Evolutionary conservation across 2,113 vertebrate genomes (phyloP).

Genomic region (Anthoscopus minutus): DNA sequence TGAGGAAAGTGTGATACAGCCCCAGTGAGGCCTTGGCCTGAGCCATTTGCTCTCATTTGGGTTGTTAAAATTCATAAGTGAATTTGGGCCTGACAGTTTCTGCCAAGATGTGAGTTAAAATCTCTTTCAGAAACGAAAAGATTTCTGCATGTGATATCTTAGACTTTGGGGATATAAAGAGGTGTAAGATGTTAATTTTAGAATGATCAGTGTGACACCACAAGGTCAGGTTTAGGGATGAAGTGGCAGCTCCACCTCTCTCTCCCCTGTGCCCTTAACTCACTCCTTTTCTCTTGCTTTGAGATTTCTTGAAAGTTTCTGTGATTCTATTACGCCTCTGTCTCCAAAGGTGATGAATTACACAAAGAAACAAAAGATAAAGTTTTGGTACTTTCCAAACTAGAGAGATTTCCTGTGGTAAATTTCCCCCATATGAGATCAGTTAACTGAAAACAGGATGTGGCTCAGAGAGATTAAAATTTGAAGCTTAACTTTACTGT

Average conservation of each 20-base stretch:
- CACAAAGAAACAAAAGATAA: constrained; percentile 61
- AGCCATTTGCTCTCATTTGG: neutral
- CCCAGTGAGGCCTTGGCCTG: neutral
- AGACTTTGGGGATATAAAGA: neutral
- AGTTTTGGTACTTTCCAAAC: constrained; percentile 79
- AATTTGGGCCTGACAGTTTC: neutral
- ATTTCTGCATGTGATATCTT: neutral
- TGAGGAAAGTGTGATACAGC: neutral
- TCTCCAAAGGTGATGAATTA: constrained; percentile 62
- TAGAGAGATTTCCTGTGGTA: constrained; percentile 72
- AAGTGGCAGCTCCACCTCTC: neutral
- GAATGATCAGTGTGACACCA: neutral
- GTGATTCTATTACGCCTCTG: neutral
- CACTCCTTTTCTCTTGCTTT: neutral
- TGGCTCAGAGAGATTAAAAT: constrained; percentile 59
- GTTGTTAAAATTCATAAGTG: neutral
- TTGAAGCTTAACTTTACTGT: neutral
- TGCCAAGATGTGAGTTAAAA: neutral
- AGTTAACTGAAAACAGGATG: constrained; percentile 77
- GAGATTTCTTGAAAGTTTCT: neutral
- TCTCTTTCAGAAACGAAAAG: neutral
- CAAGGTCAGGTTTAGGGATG: neutral
- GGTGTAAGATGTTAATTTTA: neutral
- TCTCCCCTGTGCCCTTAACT: neutral
- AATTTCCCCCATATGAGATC: constrained; percentile 74